Evolutionary conservation across 2,113 vertebrate genomes (phyloP).

Genomic region (Centropus unirufus): DNA sequence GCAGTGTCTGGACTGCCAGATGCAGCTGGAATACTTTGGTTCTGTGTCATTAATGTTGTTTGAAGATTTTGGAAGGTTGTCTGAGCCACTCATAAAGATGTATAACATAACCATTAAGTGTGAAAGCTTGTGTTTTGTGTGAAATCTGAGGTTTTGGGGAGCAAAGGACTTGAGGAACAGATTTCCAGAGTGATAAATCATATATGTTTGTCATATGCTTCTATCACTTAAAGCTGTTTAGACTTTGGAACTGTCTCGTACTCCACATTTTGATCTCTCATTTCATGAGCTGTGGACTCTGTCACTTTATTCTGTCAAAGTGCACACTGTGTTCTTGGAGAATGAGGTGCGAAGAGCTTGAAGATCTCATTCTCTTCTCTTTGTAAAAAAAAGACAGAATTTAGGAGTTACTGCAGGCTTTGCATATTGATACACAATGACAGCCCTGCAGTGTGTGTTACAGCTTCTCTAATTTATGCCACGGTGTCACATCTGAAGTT

Average conservation of each 20-base stretch:
- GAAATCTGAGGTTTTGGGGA: conserved; percentile 18
- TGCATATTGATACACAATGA: conserved; percentile 18
- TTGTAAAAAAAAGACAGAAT: background rate
- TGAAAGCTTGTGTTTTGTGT: background rate
- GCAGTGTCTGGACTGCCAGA: background rate
- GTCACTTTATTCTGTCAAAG: conserved; percentile 14
- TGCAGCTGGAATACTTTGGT: background rate
- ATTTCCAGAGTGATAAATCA: conserved; percentile 26
- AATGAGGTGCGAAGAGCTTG: conserved; percentile 24
- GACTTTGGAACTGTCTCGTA: background rate
- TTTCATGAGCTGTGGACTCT: background rate
- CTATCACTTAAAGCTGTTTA: conserved; percentile 11
- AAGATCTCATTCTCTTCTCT: conserved; percentile 38
- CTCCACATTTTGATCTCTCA: background rate
- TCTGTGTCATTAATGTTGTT: background rate
- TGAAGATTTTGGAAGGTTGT: background rate
- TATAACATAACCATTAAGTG: background rate
- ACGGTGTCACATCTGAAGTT: background rate
- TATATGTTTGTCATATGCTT: background rate
- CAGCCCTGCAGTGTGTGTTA: background rate
- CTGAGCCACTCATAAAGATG: background rate
- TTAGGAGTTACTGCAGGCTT: background rate
- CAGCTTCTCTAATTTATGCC: background rate
- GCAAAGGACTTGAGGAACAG: background rate
- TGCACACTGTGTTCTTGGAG: background rate